A percentile compares a stretch with the other conserved stretches of the same genome.
Evolutionary conservation across 2,113 vertebrate species (phyloP).

Genomic region (Crotalus tigris): DNA sequence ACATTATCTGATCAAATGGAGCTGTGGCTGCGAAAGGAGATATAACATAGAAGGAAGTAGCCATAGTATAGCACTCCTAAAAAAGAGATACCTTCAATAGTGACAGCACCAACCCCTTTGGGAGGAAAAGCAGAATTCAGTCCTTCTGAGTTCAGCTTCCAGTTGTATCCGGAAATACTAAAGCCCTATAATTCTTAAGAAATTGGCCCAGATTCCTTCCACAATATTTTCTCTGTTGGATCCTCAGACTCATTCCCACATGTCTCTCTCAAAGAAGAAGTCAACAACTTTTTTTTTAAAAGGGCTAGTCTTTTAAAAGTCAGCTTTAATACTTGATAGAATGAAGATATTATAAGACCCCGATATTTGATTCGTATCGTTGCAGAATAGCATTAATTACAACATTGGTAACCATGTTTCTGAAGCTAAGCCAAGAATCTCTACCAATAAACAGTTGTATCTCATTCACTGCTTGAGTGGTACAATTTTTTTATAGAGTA

Average conservation of each 20-base stretch:
- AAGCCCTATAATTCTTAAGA: not conserved
- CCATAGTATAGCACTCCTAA: not conserved
- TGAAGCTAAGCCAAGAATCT: not conserved
- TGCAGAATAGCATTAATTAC: not conserved
- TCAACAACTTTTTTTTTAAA: not conserved
- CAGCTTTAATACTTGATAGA: not conserved
- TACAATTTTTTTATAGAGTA: not conserved
- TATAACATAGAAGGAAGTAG: not conserved
- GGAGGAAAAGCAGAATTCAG: not conserved
- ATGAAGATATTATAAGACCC: not conserved
- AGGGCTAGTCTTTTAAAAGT: not conserved
- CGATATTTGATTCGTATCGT: not conserved
- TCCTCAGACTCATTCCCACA: not conserved
- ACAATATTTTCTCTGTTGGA: not conserved
- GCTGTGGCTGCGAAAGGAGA: not conserved
- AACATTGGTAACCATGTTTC: not conserved
- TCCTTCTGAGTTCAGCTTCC: not conserved
- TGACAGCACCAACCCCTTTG: not conserved
- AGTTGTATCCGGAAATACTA: not conserved
- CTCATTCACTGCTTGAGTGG: not conserved
- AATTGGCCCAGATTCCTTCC: not conserved
- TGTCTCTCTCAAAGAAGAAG: not conserved
- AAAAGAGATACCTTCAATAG: not conserved
- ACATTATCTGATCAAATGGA: not conserved
- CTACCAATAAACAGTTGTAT: not conserved